Percentiles rank a stretch among this genome's conserved stretches.
These are phyloP conservation scores for Odontesthes bonariensis DNA, from an alignment of 2,113 vertebrate genomes.

Conservation along the genomic window DNA sequence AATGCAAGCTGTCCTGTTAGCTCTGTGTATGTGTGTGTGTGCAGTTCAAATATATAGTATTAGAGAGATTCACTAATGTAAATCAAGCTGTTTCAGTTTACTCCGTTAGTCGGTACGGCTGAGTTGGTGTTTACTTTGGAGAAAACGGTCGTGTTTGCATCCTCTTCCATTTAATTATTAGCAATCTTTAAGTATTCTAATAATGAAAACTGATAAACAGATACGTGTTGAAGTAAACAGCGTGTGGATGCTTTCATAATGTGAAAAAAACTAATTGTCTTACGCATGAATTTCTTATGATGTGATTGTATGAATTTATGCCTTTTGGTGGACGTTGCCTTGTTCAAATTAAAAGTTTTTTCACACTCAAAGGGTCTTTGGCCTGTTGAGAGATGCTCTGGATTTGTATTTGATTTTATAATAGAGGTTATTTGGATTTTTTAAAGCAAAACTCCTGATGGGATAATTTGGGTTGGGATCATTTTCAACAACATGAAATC, in stretches of 20 bases:
- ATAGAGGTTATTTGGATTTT: conserved; percentile 36
- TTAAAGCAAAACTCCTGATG: conserved; percentile 17
- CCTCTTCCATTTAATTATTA: neutral
- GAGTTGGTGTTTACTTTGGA: conserved; percentile 15
- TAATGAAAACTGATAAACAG: neutral
- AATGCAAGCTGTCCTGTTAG: conserved; percentile 6
- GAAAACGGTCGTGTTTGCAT: neutral
- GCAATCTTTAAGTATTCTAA: neutral
- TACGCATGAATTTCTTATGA: neutral
- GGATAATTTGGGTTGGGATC: conserved; percentile 26
- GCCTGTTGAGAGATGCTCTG: conserved; percentile 9
- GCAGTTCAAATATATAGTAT: neutral
- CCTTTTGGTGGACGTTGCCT: neutral
- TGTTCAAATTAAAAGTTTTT: neutral
- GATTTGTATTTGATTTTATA: conserved; percentile 33
- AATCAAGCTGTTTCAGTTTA: neutral
- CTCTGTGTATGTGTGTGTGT: conserved; percentile 1
- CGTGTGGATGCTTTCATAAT: no score
- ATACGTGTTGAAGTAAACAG: neutral
- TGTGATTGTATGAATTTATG: neutral
- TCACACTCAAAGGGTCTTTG: neutral
- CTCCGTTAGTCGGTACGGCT: conserved; percentile 3
- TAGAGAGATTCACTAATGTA: neutral
- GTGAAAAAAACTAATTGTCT: neutral
- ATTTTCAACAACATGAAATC: conserved; percentile 46